Conservation (phyloP, 2,797 vertebrate genomes). For the Tadarida brasiliensis region DNA sequence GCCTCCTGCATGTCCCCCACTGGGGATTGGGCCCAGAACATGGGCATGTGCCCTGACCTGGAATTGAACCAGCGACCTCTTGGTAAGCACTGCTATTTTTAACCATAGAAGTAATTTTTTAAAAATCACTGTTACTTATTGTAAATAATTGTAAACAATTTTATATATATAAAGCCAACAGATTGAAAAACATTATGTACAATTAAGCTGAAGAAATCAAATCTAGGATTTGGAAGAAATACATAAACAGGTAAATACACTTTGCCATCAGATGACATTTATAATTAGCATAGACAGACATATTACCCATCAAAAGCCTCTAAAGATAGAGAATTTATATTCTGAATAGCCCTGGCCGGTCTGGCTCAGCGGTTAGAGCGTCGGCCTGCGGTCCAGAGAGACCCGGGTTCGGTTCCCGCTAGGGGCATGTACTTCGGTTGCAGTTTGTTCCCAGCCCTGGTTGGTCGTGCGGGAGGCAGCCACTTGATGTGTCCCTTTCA, state of each 20-base stretch:
- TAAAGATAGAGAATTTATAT: not conserved
- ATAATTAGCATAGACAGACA: not conserved
- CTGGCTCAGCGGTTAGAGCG: no score
- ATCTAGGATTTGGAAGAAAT: not conserved
- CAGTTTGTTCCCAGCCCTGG: no score
- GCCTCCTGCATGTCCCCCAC: no score
- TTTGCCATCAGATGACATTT: not conserved
- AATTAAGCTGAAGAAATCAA: not conserved
- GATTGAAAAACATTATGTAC: not conserved
- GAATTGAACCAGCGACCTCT: no score
- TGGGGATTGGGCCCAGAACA: no score
- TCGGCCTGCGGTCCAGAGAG: no score
- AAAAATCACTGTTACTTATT: not conserved
- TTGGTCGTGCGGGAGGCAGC: no score
- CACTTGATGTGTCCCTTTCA: no score
- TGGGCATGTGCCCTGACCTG: no score
- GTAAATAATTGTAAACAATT: not conserved
- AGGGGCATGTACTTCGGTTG: no score
- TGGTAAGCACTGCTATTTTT: not conserved
- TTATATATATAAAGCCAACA: not conserved
- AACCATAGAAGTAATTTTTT: not conserved
- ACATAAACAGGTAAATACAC: not conserved
- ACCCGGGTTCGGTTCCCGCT: no score
- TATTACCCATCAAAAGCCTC: not conserved
- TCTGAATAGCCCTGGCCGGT: no score